Evolutionary conservation across 2,888 invertebrate genomes (phyloP).

Genomic region (Beris morrisii): DNA sequence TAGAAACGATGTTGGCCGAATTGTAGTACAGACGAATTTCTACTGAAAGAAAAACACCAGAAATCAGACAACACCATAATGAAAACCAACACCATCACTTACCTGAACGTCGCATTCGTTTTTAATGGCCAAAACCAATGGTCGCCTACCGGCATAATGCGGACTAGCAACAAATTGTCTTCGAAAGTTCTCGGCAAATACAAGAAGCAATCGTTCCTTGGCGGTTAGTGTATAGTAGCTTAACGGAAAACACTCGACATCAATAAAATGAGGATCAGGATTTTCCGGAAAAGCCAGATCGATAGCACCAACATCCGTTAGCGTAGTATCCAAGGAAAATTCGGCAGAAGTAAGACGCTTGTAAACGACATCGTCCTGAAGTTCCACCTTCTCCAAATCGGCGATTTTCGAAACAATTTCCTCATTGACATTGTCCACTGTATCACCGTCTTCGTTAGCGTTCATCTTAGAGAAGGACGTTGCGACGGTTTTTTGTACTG

Average conservation of each 20-base stretch:
- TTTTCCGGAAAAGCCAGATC: conserved; percentile 53
- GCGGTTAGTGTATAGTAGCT: conserved; percentile 67
- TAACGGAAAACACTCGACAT: conserved; percentile 63
- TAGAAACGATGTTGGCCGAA: conserved; percentile 75
- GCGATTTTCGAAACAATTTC: no score
- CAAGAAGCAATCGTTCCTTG: conserved; percentile 71
- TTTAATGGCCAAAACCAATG: conserved; percentile 68
- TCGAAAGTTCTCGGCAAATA: conserved; percentile 79
- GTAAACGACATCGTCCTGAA: no score
- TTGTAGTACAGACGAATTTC: conserved; percentile 88
- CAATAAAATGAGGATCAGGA: conserved; percentile 61
- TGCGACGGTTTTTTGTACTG: no score
- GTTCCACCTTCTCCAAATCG: no score
- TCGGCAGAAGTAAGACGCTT: background rate
- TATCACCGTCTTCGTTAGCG: no score
- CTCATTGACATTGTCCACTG: no score
- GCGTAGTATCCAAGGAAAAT: background rate
- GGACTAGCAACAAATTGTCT: conserved; percentile 63
- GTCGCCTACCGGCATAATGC: conserved; percentile 63
- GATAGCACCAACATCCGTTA: conserved; percentile 46
- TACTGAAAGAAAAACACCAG: conserved; percentile 48
- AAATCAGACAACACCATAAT: conserved; percentile 42
- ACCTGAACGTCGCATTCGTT: conserved; percentile 81
- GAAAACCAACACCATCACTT: conserved; percentile 40
- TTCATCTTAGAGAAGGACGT: no score